Percentiles rank a stretch among this genome's conserved stretches.
phyloP scores from a whole-genome alignment of 2,888 invertebrate species.

The Pandemis corylana region DNA sequence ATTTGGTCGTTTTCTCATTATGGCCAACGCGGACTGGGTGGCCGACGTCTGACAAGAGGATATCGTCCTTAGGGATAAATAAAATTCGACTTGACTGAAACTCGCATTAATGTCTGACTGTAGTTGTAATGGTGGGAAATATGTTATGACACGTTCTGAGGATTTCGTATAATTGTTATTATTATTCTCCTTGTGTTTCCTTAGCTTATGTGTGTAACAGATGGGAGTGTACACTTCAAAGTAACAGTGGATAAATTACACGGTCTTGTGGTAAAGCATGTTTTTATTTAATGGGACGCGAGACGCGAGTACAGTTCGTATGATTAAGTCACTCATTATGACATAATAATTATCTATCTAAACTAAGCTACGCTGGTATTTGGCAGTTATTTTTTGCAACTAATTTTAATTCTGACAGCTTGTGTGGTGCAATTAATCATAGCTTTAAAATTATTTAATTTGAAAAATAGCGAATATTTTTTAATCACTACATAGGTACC shows the following conservation, averaged over 20 bases:
- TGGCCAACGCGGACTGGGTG: constrained; percentile 75
- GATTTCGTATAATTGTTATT: constrained; percentile 23
- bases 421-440: no score
- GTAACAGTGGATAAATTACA: not conserved
- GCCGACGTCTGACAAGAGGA: constrained; percentile 79
- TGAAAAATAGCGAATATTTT: no score
- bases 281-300: not conserved
- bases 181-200: constrained; percentile 9
- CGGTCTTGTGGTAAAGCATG: not conserved
- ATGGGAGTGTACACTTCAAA: constrained; percentile 16
- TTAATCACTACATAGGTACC: no score
- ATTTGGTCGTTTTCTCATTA: constrained; percentile 80
- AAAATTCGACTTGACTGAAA: constrained; percentile 77
- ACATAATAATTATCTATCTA: not conserved
- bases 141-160: constrained; percentile 36
- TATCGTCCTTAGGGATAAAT: constrained; percentile 79
- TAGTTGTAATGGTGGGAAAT: constrained; percentile 46
- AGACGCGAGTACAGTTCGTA: not conserved
- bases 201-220: constrained; percentile 22
- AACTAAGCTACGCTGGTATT: no score
- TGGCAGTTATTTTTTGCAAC: no score
- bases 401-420: no score
- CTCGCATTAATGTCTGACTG: constrained; percentile 74
- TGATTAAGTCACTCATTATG: not conserved
- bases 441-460: no score